A percentile compares a stretch with the other conserved stretches of the same genome.
Evolutionary conservation across 1,140 invertebrate species (phyloP).

Genomic region (Gonioctena quinquepunctata): DNA sequence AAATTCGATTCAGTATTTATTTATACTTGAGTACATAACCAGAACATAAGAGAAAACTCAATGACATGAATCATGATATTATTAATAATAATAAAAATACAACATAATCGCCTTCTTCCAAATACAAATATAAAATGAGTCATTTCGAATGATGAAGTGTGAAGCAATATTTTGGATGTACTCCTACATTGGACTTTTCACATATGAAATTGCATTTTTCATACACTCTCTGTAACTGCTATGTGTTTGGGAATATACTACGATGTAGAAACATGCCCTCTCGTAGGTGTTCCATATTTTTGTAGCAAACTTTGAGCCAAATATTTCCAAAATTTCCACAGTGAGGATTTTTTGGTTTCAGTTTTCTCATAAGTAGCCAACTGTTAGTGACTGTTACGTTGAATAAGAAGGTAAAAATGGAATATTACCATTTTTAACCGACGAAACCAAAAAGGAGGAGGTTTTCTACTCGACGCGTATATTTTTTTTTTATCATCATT

Average conservation of each 20-base stretch:
- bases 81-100: not conserved
- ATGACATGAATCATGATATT: not conserved
- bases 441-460: too few species aligned
- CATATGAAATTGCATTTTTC: too few species aligned
- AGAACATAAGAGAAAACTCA: not conserved
- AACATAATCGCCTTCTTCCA: not conserved
- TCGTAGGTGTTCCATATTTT: not conserved
- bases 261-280: not conserved
- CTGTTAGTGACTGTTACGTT: not conserved
- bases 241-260: not conserved
- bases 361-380: not conserved
- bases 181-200: not conserved
- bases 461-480: too few species aligned
- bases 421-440: not conserved
- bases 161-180: not conserved
- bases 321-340: not conserved
- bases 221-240: too few species aligned
- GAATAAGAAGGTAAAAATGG: not conserved
- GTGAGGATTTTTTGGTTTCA: not conserved
- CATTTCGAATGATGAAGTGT: not conserved
- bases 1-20: not conserved
- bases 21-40: not conserved
- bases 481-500: too few species aligned
- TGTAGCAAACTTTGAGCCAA: not conserved
- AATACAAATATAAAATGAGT: not conserved